These are phyloP conservation scores for Microctenopoma lineatum DNA, from an alignment of 2,797 vertebrate species.

Conservation along the genomic window DNA sequence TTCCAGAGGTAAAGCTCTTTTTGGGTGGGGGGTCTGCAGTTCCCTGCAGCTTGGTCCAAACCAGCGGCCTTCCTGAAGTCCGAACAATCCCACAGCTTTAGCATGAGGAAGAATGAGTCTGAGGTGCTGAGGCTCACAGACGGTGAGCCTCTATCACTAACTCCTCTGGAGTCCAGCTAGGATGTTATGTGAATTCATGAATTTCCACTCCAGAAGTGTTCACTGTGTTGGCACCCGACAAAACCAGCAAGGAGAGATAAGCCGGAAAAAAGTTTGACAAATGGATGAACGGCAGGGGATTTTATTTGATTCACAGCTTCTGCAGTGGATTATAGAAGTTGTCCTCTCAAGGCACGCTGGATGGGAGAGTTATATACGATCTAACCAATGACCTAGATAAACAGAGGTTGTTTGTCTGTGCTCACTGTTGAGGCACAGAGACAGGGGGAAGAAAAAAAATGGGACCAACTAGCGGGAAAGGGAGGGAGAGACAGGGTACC, in stretches of 20 bases:
- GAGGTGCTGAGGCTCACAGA: conserved; percentile 77
- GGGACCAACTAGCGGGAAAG: conserved; percentile 63
- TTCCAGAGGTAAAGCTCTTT: conserved; percentile 84
- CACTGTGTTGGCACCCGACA: conserved; percentile 42
- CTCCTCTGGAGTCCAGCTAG: conserved; percentile 53
- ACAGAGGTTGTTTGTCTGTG: conserved; percentile 82
- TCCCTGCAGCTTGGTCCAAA: conserved; percentile 62
- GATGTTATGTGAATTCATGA: conserved; percentile 62
- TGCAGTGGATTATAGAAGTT: conserved; percentile 56
- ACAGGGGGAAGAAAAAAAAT: conserved; percentile 47
- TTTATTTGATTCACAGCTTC: conserved; percentile 60
- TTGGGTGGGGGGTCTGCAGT: conserved; percentile 81
- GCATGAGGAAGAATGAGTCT: conserved; percentile 74
- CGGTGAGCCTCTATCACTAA: conserved; percentile 42
- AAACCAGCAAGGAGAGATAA: conserved; percentile 55
- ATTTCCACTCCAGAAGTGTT: conserved; percentile 50
- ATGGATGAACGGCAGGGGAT: conserved; percentile 54
- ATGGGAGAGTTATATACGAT: conserved; percentile 67
- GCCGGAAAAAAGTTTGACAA: conserved; percentile 59
- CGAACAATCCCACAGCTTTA: conserved; percentile 46
- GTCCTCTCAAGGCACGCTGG: conserved; percentile 50
- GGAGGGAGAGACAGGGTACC: conserved; percentile 68
- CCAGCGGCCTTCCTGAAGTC: conserved; percentile 58
- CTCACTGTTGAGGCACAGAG: conserved; percentile 73
- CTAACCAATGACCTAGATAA: conserved; percentile 78